Conservation (phyloP, 2,888 invertebrate species). For the Dromius quadrimaculatus region DNA sequence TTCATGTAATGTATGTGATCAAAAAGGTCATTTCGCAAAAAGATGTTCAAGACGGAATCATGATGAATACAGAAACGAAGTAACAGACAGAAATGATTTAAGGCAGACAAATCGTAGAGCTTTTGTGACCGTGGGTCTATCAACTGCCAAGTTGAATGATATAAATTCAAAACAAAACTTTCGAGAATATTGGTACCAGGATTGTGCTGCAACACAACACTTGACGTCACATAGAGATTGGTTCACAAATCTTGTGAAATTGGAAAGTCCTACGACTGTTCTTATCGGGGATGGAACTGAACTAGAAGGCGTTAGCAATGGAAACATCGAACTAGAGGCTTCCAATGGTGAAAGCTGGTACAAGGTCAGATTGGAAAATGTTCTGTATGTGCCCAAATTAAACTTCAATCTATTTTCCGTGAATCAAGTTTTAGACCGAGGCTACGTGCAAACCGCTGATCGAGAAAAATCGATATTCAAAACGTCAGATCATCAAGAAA, state of each 20-base stretch:
- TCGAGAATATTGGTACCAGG: slow-evolving; percentile 27
- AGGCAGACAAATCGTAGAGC: neutral
- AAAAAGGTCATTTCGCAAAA: too few species aligned
- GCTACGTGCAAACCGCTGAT: slow-evolving; percentile 54
- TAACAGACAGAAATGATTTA: neutral
- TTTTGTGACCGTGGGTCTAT: slow-evolving; percentile 44
- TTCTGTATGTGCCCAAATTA: slow-evolving; percentile 43
- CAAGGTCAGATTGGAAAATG: slow-evolving; percentile 30
- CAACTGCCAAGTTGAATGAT: slow-evolving; percentile 22
- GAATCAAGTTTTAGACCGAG: slow-evolving; percentile 54
- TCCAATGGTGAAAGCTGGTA: slow-evolving; percentile 53
- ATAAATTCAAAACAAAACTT: neutral
- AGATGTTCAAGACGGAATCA: slow-evolving; percentile 38
- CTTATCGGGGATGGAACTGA: neutral
- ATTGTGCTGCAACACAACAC: slow-evolving; percentile 48
- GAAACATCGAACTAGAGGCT: too few species aligned
- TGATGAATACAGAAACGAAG: neutral
- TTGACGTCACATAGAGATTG: slow-evolving; percentile 47
- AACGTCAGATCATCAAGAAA: slow-evolving; percentile 49
- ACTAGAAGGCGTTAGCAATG: too few species aligned
- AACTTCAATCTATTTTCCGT: slow-evolving; percentile 56
- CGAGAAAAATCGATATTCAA: slow-evolving; percentile 54
- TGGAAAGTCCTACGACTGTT: neutral
- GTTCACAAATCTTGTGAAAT: slow-evolving; percentile 18
- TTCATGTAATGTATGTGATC: slow-evolving; percentile 38